These are phyloP conservation scores for Choloepus didactylus DNA, from an alignment of 2,797 vertebrate species.

Conservation along the genomic window DNA sequence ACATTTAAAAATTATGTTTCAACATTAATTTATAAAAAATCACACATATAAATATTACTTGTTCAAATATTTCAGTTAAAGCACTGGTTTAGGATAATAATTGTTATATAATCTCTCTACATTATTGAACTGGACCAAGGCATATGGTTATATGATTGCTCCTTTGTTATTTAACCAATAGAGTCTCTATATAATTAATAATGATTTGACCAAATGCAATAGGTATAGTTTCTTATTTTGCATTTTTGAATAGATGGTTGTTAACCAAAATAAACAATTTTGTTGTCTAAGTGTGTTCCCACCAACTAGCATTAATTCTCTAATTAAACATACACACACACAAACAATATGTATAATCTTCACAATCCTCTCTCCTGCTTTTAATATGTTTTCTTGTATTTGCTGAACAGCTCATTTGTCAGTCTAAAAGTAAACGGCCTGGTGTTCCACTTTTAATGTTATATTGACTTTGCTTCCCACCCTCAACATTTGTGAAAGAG, in stretches of 20 bases:
- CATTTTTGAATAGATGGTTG: neutral
- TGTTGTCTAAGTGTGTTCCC: neutral
- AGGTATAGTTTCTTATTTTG: neutral
- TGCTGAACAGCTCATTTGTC: neutral
- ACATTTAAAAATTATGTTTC: neutral
- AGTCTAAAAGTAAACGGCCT: neutral
- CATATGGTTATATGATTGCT: neutral
- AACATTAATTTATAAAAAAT: neutral
- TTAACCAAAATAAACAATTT: neutral
- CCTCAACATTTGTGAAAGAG: neutral
- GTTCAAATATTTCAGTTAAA: neutral
- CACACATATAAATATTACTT: neutral
- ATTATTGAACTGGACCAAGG: neutral
- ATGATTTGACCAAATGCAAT: neutral
- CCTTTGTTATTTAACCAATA: neutral
- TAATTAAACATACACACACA: neutral
- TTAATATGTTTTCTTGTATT: conserved; percentile 4
- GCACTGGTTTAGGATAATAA: neutral
- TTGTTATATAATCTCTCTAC: neutral
- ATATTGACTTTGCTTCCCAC: neutral
- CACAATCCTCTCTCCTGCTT: neutral
- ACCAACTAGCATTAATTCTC: neutral
- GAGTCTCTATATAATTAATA: neutral
- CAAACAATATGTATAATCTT: too few relatives aligned
- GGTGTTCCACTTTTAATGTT: neutral